Conservation (phyloP, 2,113 vertebrate genomes). For the Bothrops jararaca region DNA sequence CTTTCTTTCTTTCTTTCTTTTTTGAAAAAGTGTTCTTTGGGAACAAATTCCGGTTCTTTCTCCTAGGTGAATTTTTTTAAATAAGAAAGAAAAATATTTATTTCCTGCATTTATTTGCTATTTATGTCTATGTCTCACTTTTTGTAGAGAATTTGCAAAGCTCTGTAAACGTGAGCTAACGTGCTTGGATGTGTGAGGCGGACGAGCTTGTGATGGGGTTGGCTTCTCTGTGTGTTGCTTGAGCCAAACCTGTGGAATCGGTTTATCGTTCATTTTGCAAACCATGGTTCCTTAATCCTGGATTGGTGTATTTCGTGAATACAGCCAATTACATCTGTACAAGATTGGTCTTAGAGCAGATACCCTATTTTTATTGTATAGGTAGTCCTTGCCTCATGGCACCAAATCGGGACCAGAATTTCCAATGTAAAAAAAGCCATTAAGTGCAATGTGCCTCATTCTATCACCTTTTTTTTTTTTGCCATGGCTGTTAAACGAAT, state of each 20-base stretch:
- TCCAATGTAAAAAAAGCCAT: not conserved
- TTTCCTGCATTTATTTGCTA: not conserved
- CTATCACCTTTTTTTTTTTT: not conserved
- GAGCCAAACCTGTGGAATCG: not conserved
- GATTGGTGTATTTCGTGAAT: not conserved
- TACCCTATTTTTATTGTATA: not conserved
- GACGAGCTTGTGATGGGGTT: not conserved
- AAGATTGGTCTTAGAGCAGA: no score
- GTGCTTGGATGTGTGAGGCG: not conserved
- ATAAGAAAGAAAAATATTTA: not conserved
- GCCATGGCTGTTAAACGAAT: not conserved
- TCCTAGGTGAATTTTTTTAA: not conserved
- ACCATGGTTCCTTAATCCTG: not conserved
- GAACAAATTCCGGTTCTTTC: not conserved
- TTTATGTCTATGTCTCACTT: not conserved
- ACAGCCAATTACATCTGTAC: not conserved
- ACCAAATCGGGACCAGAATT: not conserved
- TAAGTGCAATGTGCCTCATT: not conserved
- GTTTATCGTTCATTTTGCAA: not conserved
- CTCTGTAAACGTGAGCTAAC: not conserved
- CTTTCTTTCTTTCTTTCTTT: not conserved
- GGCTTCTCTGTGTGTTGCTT: not conserved
- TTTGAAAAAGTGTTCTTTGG: not conserved
- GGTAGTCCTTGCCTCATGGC: not conserved
- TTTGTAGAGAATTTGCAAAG: not conserved